phyloP scores from a whole-genome alignment of 2,888 invertebrate species.

The Aelia acuminata region DNA sequence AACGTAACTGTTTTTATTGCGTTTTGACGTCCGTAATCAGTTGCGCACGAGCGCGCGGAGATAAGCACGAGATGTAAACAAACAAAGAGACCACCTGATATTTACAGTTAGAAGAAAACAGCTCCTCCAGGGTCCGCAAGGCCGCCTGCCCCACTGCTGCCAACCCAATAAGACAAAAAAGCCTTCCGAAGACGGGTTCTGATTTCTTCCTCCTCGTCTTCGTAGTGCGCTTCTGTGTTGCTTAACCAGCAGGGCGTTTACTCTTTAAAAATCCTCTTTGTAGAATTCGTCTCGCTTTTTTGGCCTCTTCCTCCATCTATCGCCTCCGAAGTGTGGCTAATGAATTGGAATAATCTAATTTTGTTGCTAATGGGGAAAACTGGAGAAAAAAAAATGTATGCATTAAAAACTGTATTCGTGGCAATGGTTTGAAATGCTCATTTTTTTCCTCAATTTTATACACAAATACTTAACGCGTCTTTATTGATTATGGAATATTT shows the following conservation, averaged over 20 bases:
- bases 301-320: not conserved
- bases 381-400: not conserved
- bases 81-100: slow-evolving; percentile 39
- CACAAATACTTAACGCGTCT: too few relatives aligned
- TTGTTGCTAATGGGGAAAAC: not conserved
- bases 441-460: too few relatives aligned
- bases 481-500: too few relatives aligned
- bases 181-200: not conserved
- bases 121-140: not conserved
- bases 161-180: not conserved
- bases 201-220: not conserved
- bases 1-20: not conserved
- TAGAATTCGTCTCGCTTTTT: not conserved
- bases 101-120: slow-evolving; percentile 36
- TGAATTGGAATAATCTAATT: not conserved
- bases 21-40: not conserved
- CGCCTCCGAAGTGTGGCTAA: not conserved
- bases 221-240: not conserved
- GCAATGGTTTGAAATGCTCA: not conserved
- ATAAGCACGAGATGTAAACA: not conserved
- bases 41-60: slow-evolving; percentile 2
- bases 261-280: not conserved
- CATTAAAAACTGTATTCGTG: not conserved
- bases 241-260: not conserved
- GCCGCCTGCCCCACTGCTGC: not conserved